Base-by-base conservation (phyloP, 64 coral and sea anemone genomes). In the Stichodactyla mertensii region DNA sequence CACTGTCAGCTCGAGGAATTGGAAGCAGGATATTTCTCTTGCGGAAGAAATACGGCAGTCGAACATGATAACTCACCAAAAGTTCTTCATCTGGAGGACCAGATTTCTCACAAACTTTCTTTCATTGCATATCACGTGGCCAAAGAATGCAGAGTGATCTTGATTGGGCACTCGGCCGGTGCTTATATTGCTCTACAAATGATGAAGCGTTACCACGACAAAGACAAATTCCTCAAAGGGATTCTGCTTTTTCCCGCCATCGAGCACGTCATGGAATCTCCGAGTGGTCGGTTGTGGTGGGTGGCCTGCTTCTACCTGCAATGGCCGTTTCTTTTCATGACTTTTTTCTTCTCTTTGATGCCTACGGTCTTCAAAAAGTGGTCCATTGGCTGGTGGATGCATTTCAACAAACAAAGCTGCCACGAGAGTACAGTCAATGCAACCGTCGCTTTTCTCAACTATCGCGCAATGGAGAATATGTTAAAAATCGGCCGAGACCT, bases 231-330 rank as follows among this genome's bases (percentile, higher is more conserved):
- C 13, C 70, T 94, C 52, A 99, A 95, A 82, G 91, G 93, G 0
- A 89, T 95, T 80, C 81, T 99, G 6, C 86, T 99, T 13, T 99
- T 99, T 82, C 97, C 97, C 4, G 94, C 97, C 26, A 99, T 99
- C 52, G 97, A 99, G 59, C 82, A 89, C 55, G 87, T 99, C 14
- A 90, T 90, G 20, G 84, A 89, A 11, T 94, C 97, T 6, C 97
- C 93, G 9, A 92, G 90, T 28, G 97, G 97, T 28, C 91, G 90
- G 61, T 82, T 99, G 16, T 97, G 94, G 94, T 89, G 88, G 69
- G 91, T 97, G 19, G 88, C 86, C 7, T 93, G 88, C 59, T 92
- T 90, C 56, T 88, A 93, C 88, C 16, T 97, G 24, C 92, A 93
- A 16, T 97, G 94, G 94, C 94, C 94, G 6, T 97, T 97, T 77